Conservation (phyloP, 2,888 invertebrate genomes). For the Coecobrya sp. region DNA sequence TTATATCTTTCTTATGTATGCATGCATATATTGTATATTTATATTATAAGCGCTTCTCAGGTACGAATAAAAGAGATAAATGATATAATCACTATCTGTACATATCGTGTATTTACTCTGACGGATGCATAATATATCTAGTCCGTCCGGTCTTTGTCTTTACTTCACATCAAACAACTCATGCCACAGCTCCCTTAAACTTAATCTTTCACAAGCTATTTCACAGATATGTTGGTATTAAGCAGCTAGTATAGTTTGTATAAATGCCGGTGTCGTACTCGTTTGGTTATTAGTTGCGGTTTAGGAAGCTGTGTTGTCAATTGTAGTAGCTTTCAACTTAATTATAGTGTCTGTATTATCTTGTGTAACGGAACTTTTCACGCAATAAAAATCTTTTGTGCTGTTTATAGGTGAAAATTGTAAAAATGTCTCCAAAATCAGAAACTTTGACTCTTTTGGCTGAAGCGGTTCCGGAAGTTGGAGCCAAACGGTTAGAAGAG, state of each 20-base stretch:
- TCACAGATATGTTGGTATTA: neutral
- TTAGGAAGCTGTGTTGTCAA: neutral
- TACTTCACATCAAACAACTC: neutral
- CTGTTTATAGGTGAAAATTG: too few relatives aligned
- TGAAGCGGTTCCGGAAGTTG: neutral
- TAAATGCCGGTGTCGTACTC: neutral
- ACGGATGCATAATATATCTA: too few relatives aligned
- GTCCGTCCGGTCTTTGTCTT: conserved; percentile 23
- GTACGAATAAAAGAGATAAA: too few relatives aligned
- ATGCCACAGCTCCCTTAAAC: neutral
- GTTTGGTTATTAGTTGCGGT: neutral
- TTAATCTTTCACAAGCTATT: neutral
- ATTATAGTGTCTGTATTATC: neutral
- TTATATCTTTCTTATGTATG: too few relatives aligned
- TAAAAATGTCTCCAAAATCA: conserved; percentile 35
- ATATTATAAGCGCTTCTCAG: too few relatives aligned
- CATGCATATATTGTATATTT: too few relatives aligned
- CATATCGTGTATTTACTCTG: too few relatives aligned
- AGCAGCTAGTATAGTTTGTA: neutral
- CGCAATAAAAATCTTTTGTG: too few relatives aligned
- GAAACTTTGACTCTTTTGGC: neutral
- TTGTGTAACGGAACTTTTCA: neutral
- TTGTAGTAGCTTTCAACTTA: neutral
- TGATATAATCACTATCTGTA: too few relatives aligned
- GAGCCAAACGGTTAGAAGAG: neutral